Percentiles rank a stretch among this genome's conserved stretches.
Conservation (phyloP, 2,797 vertebrate genomes). For the Varecia variegata region DNA sequence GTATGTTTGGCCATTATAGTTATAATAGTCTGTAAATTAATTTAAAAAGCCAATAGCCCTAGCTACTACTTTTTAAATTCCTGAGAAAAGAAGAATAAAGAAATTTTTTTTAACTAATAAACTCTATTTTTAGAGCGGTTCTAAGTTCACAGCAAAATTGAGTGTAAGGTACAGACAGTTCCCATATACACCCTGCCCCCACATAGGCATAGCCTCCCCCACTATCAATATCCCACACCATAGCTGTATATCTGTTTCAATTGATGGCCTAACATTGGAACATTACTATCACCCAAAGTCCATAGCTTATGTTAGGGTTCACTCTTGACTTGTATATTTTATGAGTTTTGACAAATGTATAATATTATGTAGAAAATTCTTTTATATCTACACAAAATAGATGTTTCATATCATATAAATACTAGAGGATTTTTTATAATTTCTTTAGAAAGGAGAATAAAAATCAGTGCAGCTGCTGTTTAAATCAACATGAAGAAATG, state of each 20-base stretch:
- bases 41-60: background rate
- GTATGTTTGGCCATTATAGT: background rate
- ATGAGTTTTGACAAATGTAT: background rate
- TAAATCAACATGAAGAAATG: constrained; percentile 36
- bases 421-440: background rate
- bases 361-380: background rate
- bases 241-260: background rate
- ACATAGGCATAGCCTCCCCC: background rate
- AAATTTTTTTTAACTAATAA: background rate
- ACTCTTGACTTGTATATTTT: background rate
- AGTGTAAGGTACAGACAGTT: background rate
- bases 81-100: background rate
- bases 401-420: background rate
- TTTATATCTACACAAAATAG: background rate
- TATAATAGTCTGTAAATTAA: background rate
- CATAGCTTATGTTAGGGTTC: background rate
- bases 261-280: too few species aligned
- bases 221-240: background rate
- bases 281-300: background rate
- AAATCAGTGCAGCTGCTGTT: background rate
- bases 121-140: background rate
- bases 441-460: background rate
- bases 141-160: background rate
- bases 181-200: fast-evolving
- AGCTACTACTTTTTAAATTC: background rate